Base-by-base conservation (phyloP, 2,797 vertebrate genomes). In the Hybognathus amarus region DNA sequence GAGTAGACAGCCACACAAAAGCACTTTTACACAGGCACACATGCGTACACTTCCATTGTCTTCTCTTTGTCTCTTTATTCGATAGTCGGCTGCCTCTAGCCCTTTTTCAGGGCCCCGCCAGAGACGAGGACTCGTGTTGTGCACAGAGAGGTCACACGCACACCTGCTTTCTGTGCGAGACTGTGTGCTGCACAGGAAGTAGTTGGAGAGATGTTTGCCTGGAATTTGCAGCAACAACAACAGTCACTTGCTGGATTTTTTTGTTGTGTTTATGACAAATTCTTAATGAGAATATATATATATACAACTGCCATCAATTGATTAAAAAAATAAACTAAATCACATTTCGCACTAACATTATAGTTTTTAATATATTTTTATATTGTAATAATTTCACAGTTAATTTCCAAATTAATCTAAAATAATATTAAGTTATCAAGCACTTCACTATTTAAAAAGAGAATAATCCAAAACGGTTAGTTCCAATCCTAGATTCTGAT, bases 141-240 rank as follows among this genome's bases (percentile, higher is more conserved):
- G 30, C 50, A 40, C 52, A 85, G 67, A 64, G 61, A 80, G 80
- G 80, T 83, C 82, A 77, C 12, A 42, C 24, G 80, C 80, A 78
- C 87, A 88, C 87, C 85, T 88, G 87, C 61, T 71, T 50, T 66
- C 59, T 61, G 77, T 61, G 45, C 10, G 1, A 77, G 56, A 45
- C 24, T 30, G 33, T 59, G 76, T 68, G 52, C 24, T 36, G 15
- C 61, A 67, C 56, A 81, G 83, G 80, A 83, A 80, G 83, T 52
- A 45, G 76, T 81, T 77, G 24, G 68, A 67, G 56, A 68, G 40
- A 69, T 45, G 77, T 73, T 22, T 24, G 67, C 67, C 18, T 68
- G 13, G 77, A 67, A 74, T 68, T 74, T 63, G 27, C 7, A 79
- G 70, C 18, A 85, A 81, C 85, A 85, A 85, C 77, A 82, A 82